Evolutionary conservation across 2,797 vertebrate species (phyloP).

Genomic region (Melanotaenia parkinsoni): DNA sequence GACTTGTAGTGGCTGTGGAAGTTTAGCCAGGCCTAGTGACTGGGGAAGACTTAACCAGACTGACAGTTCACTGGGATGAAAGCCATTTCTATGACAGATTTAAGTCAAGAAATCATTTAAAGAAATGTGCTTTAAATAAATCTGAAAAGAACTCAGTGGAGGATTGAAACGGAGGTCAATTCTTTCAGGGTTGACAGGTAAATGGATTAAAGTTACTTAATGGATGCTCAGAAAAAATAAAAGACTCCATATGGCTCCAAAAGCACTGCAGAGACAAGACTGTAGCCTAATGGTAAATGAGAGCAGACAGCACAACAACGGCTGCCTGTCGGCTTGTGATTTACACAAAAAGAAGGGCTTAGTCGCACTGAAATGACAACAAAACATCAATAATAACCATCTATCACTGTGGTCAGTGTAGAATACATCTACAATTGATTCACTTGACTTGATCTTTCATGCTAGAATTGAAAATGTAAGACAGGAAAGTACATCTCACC

Average conservation of each 20-base stretch:
- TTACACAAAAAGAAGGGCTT: slow-evolving; percentile 37
- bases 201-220: slow-evolving; percentile 64
- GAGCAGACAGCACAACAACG: slow-evolving; percentile 35
- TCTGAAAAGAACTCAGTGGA: slow-evolving; percentile 43
- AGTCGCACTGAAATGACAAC: not conserved
- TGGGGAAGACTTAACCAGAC: slow-evolving; percentile 54
- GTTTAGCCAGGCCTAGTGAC: slow-evolving; percentile 57
- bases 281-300: slow-evolving; percentile 44
- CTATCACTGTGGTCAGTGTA: not conserved
- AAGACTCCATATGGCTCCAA: slow-evolving; percentile 46
- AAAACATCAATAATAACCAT: slow-evolving; percentile 20
- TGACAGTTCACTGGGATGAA: slow-evolving; percentile 68
- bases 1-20: slow-evolving; percentile 44
- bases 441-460: not conserved
- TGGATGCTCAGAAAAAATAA: slow-evolving; percentile 47
- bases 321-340: slow-evolving; percentile 40
- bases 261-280: slow-evolving; percentile 33
- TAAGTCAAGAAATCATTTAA: slow-evolving; percentile 60
- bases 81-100: slow-evolving; percentile 62
- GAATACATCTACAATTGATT: slow-evolving; percentile 11
- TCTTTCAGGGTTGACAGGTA: slow-evolving; percentile 56
- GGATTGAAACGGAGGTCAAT: slow-evolving; percentile 55
- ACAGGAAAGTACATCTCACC: slow-evolving; percentile 77
- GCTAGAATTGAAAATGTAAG: not conserved
- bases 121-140: slow-evolving; percentile 50